Conservation (phyloP, 2,113 vertebrate species). For the Illadopsis cleaveri region DNA sequence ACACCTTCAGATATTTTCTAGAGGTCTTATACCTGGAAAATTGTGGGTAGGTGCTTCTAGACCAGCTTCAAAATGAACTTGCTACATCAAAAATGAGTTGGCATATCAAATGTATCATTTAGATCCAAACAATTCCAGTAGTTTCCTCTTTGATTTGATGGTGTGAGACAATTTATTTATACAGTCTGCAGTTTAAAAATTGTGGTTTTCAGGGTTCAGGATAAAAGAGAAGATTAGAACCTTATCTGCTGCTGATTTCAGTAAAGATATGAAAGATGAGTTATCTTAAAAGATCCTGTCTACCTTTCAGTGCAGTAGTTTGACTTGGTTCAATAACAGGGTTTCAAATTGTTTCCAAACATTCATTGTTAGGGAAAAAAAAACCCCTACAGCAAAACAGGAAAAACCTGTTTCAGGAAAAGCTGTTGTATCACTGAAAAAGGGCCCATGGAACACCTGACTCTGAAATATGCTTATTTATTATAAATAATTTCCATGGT, state of each 20-base stretch:
- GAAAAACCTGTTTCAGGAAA: conserved; percentile 52
- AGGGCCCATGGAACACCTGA: conserved; percentile 30
- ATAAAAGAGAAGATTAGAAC: neutral
- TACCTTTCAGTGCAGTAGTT: neutral
- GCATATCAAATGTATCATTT: neutral
- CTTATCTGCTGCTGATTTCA: neutral
- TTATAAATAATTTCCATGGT: conserved; percentile 71
- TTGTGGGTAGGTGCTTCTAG: neutral
- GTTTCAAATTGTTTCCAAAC: conserved; percentile 12
- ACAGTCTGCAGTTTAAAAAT: neutral
- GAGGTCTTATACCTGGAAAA: neutral
- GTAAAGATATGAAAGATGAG: neutral
- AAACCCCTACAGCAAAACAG: neutral
- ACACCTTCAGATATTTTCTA: neutral
- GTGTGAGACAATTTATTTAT: neutral
- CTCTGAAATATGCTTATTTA: conserved; percentile 32
- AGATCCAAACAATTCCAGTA: neutral
- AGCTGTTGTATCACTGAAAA: conserved; percentile 13
- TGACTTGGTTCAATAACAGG: neutral
- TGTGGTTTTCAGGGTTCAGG: neutral
- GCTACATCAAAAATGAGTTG: neutral
- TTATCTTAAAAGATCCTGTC: neutral
- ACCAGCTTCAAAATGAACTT: neutral
- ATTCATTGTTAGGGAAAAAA: neutral
- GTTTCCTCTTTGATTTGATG: neutral